phyloP scores from a whole-genome alignment of 2,113 vertebrate genomes.

The Nyctibius bracteatus region DNA sequence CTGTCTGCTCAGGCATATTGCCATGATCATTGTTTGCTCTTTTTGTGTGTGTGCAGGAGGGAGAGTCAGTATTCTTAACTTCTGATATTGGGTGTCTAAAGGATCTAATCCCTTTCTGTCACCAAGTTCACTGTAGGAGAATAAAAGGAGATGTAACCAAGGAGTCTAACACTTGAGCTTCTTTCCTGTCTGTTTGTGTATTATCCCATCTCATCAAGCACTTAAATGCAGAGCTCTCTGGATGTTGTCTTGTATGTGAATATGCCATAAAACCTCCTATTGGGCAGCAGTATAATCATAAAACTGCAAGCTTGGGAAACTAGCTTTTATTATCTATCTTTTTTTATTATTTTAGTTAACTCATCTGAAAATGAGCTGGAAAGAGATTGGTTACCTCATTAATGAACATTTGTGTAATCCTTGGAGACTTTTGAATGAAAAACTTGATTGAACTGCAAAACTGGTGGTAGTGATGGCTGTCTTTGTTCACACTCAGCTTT shows the following conservation, averaged over 20 bases:
- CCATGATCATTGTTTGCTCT: not conserved
- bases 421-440: not conserved
- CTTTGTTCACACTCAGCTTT: not conserved
- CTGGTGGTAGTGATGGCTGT: not conserved
- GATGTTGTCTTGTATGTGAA: not conserved
- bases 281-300: not conserved
- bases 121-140: not conserved
- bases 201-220: not conserved
- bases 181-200: not conserved
- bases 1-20: not conserved
- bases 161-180: not conserved
- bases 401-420: not conserved
- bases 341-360: not conserved
- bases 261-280: not conserved
- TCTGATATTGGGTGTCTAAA: not conserved
- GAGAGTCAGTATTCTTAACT: not conserved
- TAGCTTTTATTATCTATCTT: not conserved
- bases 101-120: not conserved
- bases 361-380: not conserved
- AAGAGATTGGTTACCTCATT: not conserved
- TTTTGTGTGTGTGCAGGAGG: not conserved
- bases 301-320: not conserved
- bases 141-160: not conserved
- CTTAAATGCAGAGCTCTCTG: not conserved
- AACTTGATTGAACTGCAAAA: not conserved